Evolutionary conservation across 1,140 invertebrate species (phyloP), one percentile per base, ranked within the genome.

Genomic region (Platorchestia sp.): DNA sequence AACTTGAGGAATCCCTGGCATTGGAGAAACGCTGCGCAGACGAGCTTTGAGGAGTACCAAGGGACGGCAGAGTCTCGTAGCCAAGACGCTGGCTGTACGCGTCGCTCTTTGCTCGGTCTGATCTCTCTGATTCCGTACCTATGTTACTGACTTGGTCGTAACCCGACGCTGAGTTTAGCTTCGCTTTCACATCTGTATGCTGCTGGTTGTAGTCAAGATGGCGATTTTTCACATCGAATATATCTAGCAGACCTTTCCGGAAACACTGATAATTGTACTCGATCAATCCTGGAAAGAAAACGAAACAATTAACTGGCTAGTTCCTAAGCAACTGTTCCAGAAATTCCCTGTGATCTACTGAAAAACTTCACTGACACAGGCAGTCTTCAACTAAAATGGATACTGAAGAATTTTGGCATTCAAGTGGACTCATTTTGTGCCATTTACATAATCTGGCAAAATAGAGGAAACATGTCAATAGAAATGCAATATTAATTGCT

Each of bases 241-340:
- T 96, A 10, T 96, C 96, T 44, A 96, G 95, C 19, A 96, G 96
- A n/a, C 95, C 96, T 40, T 96, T 96, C 40, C 96, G 96, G 95
- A 96, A 96, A 87, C 96, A 96, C 5, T 96, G 95, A 97, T 99
- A 99, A 97, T 99, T 99, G 97, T 99, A 99, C 97, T 99, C 99
- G 96, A 99, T 99, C 27, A 99, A 98, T 97, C 99, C 99, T 99
- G 97, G 40, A 97, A 97, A 97, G 96, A 97, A 97, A 53, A 10
- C 6, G 10, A 43, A 47, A 95, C 14, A 75, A 75, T 36, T 75
- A 75, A 75, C 14, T 75, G 27, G 59, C 27, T 75, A 27, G 59
- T 36, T 75, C 59, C 3, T 36, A n/a, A n/a, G n/a, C 59, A 10
- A 75, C 36, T 3, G 36, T 36, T 75, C 14, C 14, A 75, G 59